phyloP scores from a whole-genome alignment of 2,113 vertebrate genomes.

The Pseudopipra pipra region DNA sequence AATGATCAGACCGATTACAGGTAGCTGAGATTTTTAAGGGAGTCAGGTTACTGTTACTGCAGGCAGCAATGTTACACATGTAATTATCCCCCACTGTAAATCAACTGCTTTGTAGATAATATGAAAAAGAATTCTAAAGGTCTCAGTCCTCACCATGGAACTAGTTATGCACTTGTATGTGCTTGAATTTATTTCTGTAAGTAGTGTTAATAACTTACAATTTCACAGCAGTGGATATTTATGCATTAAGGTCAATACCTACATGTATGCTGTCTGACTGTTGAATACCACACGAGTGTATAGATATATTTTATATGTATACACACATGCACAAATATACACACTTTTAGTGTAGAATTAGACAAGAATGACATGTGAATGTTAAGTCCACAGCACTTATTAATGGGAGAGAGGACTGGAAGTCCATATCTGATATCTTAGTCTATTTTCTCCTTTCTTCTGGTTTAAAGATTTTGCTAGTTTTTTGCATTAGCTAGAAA shows the following conservation, averaged over 20 bases:
- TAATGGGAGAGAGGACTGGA: background rate
- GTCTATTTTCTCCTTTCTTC: background rate
- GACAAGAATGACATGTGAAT: background rate
- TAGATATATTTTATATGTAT: background rate
- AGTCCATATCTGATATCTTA: background rate
- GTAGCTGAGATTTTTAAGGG: background rate
- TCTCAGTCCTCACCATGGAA: background rate
- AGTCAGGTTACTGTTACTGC: background rate
- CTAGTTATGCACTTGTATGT: background rate
- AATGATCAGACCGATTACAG: background rate
- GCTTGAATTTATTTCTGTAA: background rate
- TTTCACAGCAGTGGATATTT: background rate
- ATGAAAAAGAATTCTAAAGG: background rate
- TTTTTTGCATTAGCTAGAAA: background rate
- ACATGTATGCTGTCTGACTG: background rate
- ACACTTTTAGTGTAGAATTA: background rate
- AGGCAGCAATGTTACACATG: background rate
- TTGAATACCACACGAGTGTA: background rate
- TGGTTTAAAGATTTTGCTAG: background rate
- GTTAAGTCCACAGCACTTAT: background rate
- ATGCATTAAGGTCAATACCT: background rate
- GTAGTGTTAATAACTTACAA: background rate
- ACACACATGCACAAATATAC: rapidly evolving
- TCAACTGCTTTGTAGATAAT: background rate
- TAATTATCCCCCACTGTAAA: background rate